phyloP scores from a whole-genome alignment of 2,797 vertebrate species.

The Coccyzus lansbergi region DNA sequence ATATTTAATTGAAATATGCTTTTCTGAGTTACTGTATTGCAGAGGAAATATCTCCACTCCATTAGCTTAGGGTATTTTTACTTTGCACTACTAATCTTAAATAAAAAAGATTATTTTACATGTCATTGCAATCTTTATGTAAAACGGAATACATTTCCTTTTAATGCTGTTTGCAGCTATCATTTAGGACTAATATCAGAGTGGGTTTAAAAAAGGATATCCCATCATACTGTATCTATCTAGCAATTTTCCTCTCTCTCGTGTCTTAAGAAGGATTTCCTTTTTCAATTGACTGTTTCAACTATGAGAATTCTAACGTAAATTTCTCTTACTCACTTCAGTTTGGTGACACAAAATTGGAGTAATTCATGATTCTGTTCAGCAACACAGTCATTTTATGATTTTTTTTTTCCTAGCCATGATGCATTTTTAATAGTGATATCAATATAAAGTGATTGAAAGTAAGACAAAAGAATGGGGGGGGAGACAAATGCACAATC shows the following conservation, averaged over 20 bases:
- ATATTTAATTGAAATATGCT: not conserved
- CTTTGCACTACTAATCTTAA: slow-evolving; percentile 23
- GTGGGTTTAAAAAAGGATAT: slow-evolving; percentile 48
- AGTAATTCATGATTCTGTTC: slow-evolving; percentile 39
- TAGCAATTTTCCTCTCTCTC: slow-evolving; percentile 53
- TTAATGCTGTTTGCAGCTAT: slow-evolving; percentile 37
- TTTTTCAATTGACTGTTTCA: slow-evolving; percentile 49
- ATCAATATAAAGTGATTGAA: slow-evolving; percentile 44
- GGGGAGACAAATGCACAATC: slow-evolving; percentile 25
- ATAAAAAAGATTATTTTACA: slow-evolving; percentile 53
- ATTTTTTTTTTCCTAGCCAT: slow-evolving; percentile 36
- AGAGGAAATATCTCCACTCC: not conserved
- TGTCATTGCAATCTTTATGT: slow-evolving; percentile 45
- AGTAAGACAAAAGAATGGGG: slow-evolving; percentile 24
- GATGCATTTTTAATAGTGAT: slow-evolving; percentile 50
- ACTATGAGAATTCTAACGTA: slow-evolving; percentile 31
- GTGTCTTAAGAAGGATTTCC: slow-evolving; percentile 17
- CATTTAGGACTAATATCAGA: slow-evolving; percentile 65
- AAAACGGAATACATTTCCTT: slow-evolving; percentile 3
- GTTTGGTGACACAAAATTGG: not conserved
- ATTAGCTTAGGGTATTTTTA: slow-evolving; percentile 32
- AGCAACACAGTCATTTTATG: slow-evolving; percentile 27
- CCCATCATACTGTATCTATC: slow-evolving; percentile 33
- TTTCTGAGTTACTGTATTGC: not conserved
- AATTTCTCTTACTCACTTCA: slow-evolving; percentile 15